A percentile compares a stretch with the other conserved stretches of the same genome.
phyloP scores from a whole-genome alignment of 2,797 vertebrate species.

The Graptemys geographica region DNA sequence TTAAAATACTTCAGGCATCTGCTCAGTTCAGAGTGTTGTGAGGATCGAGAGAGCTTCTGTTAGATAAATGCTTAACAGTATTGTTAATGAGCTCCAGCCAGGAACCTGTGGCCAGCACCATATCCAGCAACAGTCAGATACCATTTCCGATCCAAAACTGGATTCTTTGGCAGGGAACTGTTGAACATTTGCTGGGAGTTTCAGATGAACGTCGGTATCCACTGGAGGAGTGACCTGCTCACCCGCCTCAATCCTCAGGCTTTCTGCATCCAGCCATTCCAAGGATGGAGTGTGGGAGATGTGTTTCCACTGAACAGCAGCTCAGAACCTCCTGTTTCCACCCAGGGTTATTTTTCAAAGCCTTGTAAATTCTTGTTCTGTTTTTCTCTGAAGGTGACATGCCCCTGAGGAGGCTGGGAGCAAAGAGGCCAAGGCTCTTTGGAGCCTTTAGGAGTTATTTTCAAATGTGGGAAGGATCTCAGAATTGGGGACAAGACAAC shows the following conservation, averaged over 20 bases:
- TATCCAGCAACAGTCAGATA: background rate
- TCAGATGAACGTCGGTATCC: background rate
- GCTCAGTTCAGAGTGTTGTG: background rate
- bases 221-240: background rate
- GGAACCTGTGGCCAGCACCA: background rate
- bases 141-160: background rate
- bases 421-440: background rate
- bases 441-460: background rate
- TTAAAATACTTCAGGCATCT: background rate
- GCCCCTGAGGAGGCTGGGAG: background rate
- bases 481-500: background rate
- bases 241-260: background rate
- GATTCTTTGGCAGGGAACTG: background rate
- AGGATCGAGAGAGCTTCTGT: background rate
- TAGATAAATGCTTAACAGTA: background rate
- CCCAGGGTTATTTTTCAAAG: background rate
- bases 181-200: background rate
- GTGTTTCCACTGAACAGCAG: background rate
- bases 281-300: background rate
- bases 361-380: background rate
- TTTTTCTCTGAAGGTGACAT: background rate
- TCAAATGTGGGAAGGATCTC: background rate
- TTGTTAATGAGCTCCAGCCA: background rate
- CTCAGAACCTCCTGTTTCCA: background rate
- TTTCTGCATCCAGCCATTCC: background rate